These are phyloP conservation scores for Emydura subglobosa DNA, from an alignment of 2,113 vertebrate species.

Conservation along the genomic window DNA sequence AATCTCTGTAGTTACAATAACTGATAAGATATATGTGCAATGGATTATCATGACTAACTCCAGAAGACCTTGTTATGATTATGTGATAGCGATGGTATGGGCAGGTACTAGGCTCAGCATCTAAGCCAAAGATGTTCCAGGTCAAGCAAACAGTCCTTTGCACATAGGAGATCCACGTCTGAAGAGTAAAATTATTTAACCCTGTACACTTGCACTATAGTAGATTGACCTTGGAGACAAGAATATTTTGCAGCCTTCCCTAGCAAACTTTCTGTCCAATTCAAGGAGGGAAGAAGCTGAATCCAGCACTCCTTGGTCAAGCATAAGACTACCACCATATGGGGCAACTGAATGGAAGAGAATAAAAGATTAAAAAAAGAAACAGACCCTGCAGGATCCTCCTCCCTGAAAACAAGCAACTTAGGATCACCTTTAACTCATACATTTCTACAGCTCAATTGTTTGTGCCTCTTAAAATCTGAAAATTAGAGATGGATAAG, in stretches of 20 bases:
- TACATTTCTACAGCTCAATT: not conserved
- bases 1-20: not conserved
- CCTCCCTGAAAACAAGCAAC: not conserved
- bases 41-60: not conserved
- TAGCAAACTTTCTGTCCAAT: not conserved
- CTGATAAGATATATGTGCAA: not conserved
- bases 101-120: not conserved
- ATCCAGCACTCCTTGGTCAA: not conserved
- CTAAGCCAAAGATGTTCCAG: not conserved
- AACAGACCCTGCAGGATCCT: not conserved
- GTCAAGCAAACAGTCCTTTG: not conserved
- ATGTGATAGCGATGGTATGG: not conserved
- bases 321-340: not conserved
- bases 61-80: not conserved
- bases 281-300: not conserved
- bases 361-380: not conserved
- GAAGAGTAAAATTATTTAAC: not conserved
- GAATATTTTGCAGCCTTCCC: not conserved
- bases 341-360: not conserved
- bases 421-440: not conserved
- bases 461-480: not conserved
- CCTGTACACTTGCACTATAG: not conserved
- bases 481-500: not conserved
- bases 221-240: not conserved
- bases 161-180: fast-evolving